phyloP scores from a whole-genome alignment of 1,140 invertebrate species.

The Leptonema lineaticorne region DNA sequence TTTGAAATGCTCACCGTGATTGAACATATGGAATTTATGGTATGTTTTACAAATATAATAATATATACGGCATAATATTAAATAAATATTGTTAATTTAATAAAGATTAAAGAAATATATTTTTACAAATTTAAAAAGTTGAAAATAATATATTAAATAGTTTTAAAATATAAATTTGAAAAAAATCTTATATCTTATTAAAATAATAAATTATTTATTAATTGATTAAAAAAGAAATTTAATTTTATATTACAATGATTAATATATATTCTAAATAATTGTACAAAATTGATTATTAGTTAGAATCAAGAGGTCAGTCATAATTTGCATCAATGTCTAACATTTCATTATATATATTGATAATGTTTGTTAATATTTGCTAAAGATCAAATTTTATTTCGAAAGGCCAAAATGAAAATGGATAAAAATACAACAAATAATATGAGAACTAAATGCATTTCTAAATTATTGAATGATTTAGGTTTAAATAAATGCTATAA shows the following conservation, averaged over 20 bases:
- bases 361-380: no score
- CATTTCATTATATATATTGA: not conserved
- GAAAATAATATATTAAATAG: no score
- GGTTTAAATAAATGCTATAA: conserved; percentile 67
- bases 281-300: not conserved
- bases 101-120: no score
- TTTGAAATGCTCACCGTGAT: conserved; percentile 67
- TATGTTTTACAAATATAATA: conserved; percentile 47
- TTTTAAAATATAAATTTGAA: conserved; percentile 30
- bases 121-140: no score
- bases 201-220: not conserved
- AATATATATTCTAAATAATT: not conserved
- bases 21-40: conserved; percentile 78
- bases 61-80: no score
- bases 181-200: not conserved
- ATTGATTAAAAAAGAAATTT: not conserved
- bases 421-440: conserved; percentile 52
- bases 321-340: not conserved
- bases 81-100: no score
- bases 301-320: no score
- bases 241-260: not conserved
- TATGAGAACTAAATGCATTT: conserved; percentile 51
- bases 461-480: conserved; percentile 58
- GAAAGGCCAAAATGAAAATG: conserved; percentile 61
- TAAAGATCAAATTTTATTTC: conserved; percentile 5